Base-by-base conservation (phyloP, 1,140 invertebrate genomes). In the Drosophila malerkotliana region DNA sequence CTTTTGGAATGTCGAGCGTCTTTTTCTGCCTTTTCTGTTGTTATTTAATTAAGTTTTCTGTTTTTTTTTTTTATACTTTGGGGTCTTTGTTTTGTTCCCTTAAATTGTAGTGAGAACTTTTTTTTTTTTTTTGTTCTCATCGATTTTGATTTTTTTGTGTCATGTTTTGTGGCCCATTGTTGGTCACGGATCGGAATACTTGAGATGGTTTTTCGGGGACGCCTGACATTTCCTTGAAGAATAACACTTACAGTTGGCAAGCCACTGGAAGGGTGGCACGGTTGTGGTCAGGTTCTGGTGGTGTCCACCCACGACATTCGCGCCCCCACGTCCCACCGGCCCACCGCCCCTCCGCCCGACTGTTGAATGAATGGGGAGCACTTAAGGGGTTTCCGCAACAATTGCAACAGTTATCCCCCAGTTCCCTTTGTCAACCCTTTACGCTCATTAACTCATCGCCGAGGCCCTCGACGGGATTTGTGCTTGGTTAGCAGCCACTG, bases 1-100 rank as follows among this genome's bases (percentile, higher is more conserved):
- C 74, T 79, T 62, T 56, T 63, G 77, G 69, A 79, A 77, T 78
- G 69, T 37, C 59, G 58, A 81, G 79, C 63, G 79, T 72, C 79
- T 57, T 37, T 10, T 32, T 32, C 32, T 9, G 32, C 8, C 32
- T 9, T 63, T 80, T 79, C 57, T 72, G 71, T 83, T 83, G 80
- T 79, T 82, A 82, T 82, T 78, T 68, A 78, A 78, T 78, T 78
- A 77, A 24, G 54, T 77, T 53, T 26, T 49, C 4, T 47, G 3
- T 1, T 21, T 9, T 24, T 9, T 24, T 10, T 3, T 24, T 18
- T n/a, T 47, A 39, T 21, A 30, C 37, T 24, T 59, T 30, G 34
- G 34, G 34, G 45, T 47, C 45, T 45, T 47, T 53, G 28, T 69
- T 45, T 56, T 61, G 9, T 67, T 26, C 6, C n/a, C 15, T 44